Evolutionary conservation across 2,113 vertebrate species (phyloP).

Genomic region (Morone saxatilis): DNA sequence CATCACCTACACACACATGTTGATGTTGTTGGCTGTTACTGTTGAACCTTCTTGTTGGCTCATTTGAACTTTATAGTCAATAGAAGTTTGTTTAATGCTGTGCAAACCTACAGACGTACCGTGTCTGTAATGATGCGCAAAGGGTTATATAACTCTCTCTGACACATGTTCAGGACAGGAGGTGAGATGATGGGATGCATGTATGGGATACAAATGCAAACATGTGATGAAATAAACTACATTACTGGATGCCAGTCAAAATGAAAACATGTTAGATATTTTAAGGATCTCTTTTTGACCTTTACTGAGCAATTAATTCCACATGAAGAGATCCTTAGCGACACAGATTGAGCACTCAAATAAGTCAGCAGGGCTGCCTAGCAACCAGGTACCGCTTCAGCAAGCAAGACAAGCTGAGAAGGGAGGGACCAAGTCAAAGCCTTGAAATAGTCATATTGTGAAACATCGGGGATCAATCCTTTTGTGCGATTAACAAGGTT

Average conservation of each 20-base stretch:
- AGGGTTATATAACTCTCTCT: conserved; percentile 5
- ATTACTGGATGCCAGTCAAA: conserved; percentile 3
- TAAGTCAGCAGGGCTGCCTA: conserved; percentile 64
- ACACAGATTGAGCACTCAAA: conserved; percentile 54
- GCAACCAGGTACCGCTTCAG: conserved; percentile 74
- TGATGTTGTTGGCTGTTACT: conserved; percentile 1
- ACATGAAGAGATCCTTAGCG: conserved; percentile 29
- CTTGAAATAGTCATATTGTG: conserved; percentile 29
- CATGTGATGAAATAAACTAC: neutral
- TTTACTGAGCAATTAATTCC: conserved; percentile 57
- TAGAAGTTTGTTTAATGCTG: conserved; percentile 19
- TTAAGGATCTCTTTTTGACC: conserved; percentile 51
- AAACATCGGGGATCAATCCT: neutral
- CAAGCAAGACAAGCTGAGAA: conserved; percentile 28
- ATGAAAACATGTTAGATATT: conserved; percentile 13
- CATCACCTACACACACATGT: neutral
- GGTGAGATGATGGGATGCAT: neutral
- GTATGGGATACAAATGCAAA: conserved; percentile 16
- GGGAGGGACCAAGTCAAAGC: conserved; percentile 13
- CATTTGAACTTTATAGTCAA: conserved; percentile 33
- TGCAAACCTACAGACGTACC: neutral
- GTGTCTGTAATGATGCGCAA: neutral
- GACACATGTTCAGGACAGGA: neutral
- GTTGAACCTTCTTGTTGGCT: conserved; percentile 1
- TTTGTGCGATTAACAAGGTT: neutral